These are phyloP conservation scores for Corythaixoides concolor DNA, from an alignment of 2,113 vertebrate species.

Conservation along the genomic window DNA sequence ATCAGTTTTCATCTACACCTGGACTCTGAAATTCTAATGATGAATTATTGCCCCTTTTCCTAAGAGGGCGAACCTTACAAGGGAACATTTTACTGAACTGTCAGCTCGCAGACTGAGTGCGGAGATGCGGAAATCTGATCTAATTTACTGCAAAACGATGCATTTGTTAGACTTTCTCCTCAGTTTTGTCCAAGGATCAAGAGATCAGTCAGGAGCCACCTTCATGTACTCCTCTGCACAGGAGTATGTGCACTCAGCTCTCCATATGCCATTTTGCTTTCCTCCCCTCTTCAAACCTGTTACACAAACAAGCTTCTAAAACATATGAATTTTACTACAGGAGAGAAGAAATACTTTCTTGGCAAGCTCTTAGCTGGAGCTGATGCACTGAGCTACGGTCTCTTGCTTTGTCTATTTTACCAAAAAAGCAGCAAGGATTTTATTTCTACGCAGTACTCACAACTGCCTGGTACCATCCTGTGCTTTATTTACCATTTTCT, in stretches of 20 bases:
- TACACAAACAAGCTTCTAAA: neutral
- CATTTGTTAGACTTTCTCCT: slow-evolving; percentile 77
- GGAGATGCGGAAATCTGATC: slow-evolving; percentile 82
- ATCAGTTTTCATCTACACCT: slow-evolving; percentile 98
- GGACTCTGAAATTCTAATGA: slow-evolving; percentile 98
- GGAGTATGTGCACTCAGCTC: neutral
- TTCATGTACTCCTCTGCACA: neutral
- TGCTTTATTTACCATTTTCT: neutral
- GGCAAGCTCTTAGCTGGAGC: neutral
- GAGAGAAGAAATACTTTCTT: neutral
- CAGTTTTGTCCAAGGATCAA: slow-evolving; percentile 72
- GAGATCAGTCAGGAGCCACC: slow-evolving; percentile 63
- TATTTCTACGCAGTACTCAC: neutral
- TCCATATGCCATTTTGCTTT: neutral
- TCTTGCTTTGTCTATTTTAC: neutral
- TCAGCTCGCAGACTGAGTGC: slow-evolving; percentile 83
- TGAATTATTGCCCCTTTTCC: slow-evolving; percentile 93
- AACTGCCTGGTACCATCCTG: neutral
- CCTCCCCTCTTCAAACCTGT: neutral
- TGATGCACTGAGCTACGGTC: neutral
- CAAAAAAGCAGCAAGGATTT: neutral
- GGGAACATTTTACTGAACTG: slow-evolving; percentile 86
- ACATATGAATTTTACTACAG: neutral
- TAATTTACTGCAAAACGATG: slow-evolving; percentile 85
- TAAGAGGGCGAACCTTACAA: slow-evolving; percentile 84